Evolutionary conservation across 2,797 vertebrate genomes (phyloP), one percentile per base, ranked within the genome.

Genomic region (Aeoliscus strigatus): DNA sequence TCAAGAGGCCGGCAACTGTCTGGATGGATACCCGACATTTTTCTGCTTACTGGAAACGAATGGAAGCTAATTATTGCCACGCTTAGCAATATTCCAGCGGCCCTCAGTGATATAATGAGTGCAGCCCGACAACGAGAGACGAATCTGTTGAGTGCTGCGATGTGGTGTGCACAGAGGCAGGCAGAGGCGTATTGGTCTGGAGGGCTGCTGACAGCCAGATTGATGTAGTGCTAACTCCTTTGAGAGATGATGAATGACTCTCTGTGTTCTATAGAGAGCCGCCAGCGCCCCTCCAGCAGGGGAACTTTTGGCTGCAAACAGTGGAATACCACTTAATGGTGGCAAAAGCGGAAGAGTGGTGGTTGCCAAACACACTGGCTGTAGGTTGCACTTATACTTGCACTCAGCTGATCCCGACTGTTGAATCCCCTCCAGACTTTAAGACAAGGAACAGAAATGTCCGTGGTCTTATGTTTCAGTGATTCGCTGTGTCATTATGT

Each of bases 121-220:
- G 11, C 2, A 42, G 48, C 24, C 33, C 9, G 43, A 38, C 9
- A 16, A 5, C 12, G 13, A 40, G 51, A 29, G 41, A 34, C 27
- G 26, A 66, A 41, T 36, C 48, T 1, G 5, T 29, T 32, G 14
- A 62, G 56, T 30, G 49, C 45, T 38, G 58, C 60, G 62, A 57
- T 66, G 50, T 57, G 43, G 58, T 39, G 45, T 66, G 60, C 26
- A 30, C 29, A 13, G 38, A 60, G 61, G 52, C 66, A 53, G 61
- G 62, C 75, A 51, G 66, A 56, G 64, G 61, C 49, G 9, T 51
- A 70, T 72, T 58, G 71, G 71, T 66, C 46, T 53, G 57, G 71
- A 58, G 63, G 55, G 63, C 66, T 67, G 67, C 60, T 81, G 79
- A 85, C 80, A 79, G 73, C 69, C 74, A 64, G 77, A 82, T 77